Evolutionary conservation across 2,888 invertebrate genomes (phyloP), one percentile per base, ranked within the genome.

Genomic region (Atherix ibis): DNA sequence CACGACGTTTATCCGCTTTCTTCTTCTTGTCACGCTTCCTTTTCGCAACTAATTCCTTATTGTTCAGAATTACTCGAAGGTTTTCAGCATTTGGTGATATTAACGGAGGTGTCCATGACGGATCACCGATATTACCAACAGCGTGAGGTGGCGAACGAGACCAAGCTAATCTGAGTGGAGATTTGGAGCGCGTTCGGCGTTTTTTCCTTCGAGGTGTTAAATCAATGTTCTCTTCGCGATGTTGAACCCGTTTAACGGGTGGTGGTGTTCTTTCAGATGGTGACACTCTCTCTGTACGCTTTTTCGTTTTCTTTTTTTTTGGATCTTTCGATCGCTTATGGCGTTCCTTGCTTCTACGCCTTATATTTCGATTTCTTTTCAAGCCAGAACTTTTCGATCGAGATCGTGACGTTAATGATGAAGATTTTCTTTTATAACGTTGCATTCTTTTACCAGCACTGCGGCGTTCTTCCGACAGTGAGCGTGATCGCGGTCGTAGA

Each of bases 41-140:
- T 34, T 54, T 41, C 9, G 17, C 32, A 16, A 40, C 37, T 19
- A 40, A 65, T 27, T 68, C 64, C 41, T 69, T 68, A 43, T 71
- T 71, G 1, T 70, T 67, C 2, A 73, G 51, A 37, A 70, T 71
- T 2, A 71, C 72, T 1, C 69, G 70, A 38, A 71, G 48, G 56
- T 68, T 71, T 49, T 67, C 67, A 4, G 64, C 66, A 43, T 53
- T 49, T 1, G 60, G 56, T 12, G 59, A 50, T 9, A 43, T 54
- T 17, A 66, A 46, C 1, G 74, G 74, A 12, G 77, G 76, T 13
- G 78, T 76, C 73, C 73, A 75, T 0, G 69, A 68, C 12, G 34
- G 30, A 18, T 9, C 19, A 12, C 25, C 12, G 47, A 47, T 44
- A 18, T 47, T 47, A 8, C 46, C 38, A 15, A 55, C 51, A 24